Percentiles rank a stretch among this genome's conserved stretches.
Evolutionary conservation across 1,140 invertebrate species (phyloP).

Genomic region (Helicoverpa armigera): DNA sequence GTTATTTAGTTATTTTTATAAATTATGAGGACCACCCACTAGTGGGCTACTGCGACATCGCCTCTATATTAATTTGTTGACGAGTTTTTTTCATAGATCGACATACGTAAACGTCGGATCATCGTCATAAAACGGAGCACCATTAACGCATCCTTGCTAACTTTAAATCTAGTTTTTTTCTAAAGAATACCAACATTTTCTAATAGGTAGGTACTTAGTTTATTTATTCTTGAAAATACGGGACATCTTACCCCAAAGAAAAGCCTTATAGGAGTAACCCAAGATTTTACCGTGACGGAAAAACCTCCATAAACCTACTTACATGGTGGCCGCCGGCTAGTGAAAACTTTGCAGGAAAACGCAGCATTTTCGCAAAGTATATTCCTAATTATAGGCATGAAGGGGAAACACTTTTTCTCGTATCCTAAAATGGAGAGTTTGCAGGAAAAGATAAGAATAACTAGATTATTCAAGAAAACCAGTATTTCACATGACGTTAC

Average conservation of each 20-base stretch:
- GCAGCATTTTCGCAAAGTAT: background rate
- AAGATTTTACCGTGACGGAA: background rate
- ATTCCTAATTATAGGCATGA: background rate
- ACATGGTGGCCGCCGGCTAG: background rate
- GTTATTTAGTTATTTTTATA: too few species aligned
- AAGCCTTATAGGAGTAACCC: background rate
- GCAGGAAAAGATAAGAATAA: too few species aligned
- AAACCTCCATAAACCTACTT: background rate
- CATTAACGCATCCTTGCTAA: too few species aligned
- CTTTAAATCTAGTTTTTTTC: too few species aligned
- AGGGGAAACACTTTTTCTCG: background rate
- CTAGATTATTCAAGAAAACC: too few species aligned
- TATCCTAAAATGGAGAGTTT: background rate
- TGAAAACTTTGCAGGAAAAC: conserved; percentile 1
- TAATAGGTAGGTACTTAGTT: too few species aligned
- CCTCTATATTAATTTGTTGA: conserved; percentile 23
- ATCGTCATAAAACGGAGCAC: background rate
- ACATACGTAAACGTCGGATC: background rate
- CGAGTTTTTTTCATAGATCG: conserved; percentile 22
- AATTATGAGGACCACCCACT: conserved; percentile 18
- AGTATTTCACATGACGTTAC: background rate
- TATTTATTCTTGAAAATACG: background rate
- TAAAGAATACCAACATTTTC: too few species aligned
- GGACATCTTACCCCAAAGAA: background rate
- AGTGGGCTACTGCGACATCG: conserved; percentile 16